Percentiles rank a stretch among this genome's conserved stretches.
Conservation (phyloP, 2,113 vertebrate species). For the Chamaetylas fuelleborni region DNA sequence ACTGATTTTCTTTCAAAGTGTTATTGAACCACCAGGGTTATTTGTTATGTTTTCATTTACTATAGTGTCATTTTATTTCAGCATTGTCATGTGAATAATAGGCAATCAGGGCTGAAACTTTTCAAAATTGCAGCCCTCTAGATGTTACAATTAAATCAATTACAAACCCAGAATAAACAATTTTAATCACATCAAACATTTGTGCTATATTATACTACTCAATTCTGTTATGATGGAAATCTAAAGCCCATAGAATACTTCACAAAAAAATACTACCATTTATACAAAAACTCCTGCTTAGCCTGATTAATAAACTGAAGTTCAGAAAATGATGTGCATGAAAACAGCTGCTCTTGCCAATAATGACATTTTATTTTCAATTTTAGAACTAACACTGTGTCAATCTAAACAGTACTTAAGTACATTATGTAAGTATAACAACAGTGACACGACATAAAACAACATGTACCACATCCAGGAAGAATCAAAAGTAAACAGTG, state of each 20-base stretch:
- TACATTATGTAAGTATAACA: constrained; percentile 50
- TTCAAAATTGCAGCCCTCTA: constrained; percentile 72
- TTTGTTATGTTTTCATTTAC: constrained; percentile 63
- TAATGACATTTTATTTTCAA: constrained; percentile 70
- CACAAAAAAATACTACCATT: constrained; percentile 59
- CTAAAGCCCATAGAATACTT: constrained; percentile 62
- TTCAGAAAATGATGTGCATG: constrained; percentile 56
- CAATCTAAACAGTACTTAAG: constrained; percentile 67
- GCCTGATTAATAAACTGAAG: constrained; percentile 70
- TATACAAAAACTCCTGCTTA: constrained; percentile 52
- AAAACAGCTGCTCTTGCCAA: constrained; percentile 69
- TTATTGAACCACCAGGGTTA: constrained; percentile 55
- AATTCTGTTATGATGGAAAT: constrained; percentile 74
- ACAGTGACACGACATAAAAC: constrained; percentile 35
- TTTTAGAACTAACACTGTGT: constrained; percentile 66
- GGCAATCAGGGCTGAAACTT: constrained; percentile 75
- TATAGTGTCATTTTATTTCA: constrained; percentile 66
- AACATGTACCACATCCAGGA: constrained; percentile 33
- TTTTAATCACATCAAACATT: constrained; percentile 75
- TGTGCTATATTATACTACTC: constrained; percentile 64
- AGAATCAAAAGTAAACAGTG: constrained; percentile 29
- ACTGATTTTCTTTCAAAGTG: constrained; percentile 63
- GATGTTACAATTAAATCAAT: constrained; percentile 78
- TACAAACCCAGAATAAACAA: constrained; percentile 73
- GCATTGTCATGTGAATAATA: constrained; percentile 74